Percentiles rank a stretch among this genome's conserved stretches.
Conservation (phyloP, 2,113 vertebrate species). For the Sander vitreus region DNA sequence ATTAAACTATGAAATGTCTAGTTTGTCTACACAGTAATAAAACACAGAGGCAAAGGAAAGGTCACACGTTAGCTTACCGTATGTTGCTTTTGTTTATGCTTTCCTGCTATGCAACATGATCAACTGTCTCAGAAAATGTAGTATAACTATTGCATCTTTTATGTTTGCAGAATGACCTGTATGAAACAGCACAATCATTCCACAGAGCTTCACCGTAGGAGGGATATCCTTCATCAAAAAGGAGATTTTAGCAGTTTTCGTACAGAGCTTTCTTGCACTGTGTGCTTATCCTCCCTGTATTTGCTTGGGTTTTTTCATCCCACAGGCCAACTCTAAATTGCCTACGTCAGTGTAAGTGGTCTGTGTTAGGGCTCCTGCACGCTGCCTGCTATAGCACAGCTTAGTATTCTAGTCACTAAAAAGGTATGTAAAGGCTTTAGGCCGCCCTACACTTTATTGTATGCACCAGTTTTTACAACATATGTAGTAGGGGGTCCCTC, state of each 20-base stretch:
- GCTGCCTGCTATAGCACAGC: no score
- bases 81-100: neutral
- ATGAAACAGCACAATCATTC: neutral
- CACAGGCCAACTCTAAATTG: conserved; percentile 4
- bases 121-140: neutral
- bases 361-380: no score
- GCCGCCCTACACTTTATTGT: no score
- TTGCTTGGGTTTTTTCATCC: conserved; percentile 16
- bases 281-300: conserved; percentile 21
- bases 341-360: no score
- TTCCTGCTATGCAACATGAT: neutral
- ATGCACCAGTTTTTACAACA: no score
- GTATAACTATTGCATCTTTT: neutral
- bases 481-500: no score
- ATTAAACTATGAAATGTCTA: neutral
- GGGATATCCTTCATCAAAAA: conserved; percentile 12
- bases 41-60: neutral
- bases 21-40: neutral
- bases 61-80: no score
- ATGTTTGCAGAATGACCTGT: neutral
- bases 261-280: no score
- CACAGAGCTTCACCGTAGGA: neutral
- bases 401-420: no score
- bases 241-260: conserved; percentile 15
- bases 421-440: no score